Evolutionary conservation across 2,113 vertebrate species (phyloP), one percentile per base, ranked within the genome.

Genomic region (Lucifuga dentata): DNA sequence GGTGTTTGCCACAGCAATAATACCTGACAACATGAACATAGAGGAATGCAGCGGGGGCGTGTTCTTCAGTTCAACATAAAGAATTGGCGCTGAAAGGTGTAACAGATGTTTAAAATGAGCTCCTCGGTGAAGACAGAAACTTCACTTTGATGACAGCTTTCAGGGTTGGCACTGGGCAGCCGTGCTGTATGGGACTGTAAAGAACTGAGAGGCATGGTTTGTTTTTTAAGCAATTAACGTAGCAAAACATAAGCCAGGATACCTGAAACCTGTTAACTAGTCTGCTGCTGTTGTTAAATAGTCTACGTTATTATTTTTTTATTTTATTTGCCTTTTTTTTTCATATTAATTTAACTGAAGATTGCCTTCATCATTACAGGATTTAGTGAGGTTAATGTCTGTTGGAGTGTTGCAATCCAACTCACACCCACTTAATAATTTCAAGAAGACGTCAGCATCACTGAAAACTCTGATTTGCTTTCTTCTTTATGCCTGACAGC

Each of bases 1-100:
- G 20, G 58, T 77, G 67, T 83, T 77, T 85, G 83, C 86, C 81
- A 78, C 88, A 92, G 91, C 92, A 93, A 93, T 93, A 92, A 93
- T 68, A 79, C 75, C 55, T 68, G 68, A 71, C 51, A 52, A 73
- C 16, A 57, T 43, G 41, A 77, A 39, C 49, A 40, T 24, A 50
- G 38, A 40, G 24, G 56, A 63, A 5, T 49, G 49, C 32, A 20
- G 44, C 39, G 21, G 11, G 20, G 36, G 38, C 13, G 46, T 41
- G 51, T 69, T 68, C 44, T 24, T 19, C 5, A 39, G 8, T 2
- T 71, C 3, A 17, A 5, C 52, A 12, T 20, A 32, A n/a, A 20
- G 24, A 52, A 32, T 10, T 10, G 48, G 43, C 32, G 26, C 45
- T 29, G 53, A 55, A 51, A 59, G n/a, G 11, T 43, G 39, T 45